These are phyloP conservation scores for Notodonta ziczac DNA, from an alignment of 2,888 invertebrate genomes.

Conservation along the genomic window DNA sequence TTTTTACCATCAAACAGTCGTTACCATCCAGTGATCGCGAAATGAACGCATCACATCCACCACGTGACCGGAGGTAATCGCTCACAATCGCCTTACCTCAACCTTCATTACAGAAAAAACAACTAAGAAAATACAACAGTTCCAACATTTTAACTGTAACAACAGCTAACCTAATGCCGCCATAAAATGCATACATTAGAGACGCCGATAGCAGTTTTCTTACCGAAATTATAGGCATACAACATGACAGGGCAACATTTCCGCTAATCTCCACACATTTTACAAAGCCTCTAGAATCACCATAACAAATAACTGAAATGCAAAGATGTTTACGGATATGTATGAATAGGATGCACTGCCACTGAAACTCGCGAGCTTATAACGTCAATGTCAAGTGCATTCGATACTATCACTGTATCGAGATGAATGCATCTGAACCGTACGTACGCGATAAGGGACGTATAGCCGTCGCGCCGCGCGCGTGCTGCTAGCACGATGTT, in stretches of 20 bases:
- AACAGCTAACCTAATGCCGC: conserved; percentile 29
- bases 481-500: conserved; percentile 73
- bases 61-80: conserved; percentile 41
- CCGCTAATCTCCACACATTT: conserved; percentile 66
- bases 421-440: conserved; percentile 63
- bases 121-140: neutral
- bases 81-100: conserved; percentile 27
- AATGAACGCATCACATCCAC: conserved; percentile 17
- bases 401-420: conserved; percentile 55
- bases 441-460: conserved; percentile 66
- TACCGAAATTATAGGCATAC: conserved; percentile 47
- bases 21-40: conserved; percentile 5
- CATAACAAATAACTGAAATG: conserved; percentile 76
- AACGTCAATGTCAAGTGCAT: conserved; percentile 69
- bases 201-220: conserved; percentile 42
- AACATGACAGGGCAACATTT: conserved; percentile 63
- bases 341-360: conserved; percentile 49
- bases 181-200: conserved; percentile 41
- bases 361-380: conserved; percentile 60
- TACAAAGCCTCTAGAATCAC: conserved; percentile 62
- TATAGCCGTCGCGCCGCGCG: conserved; percentile 52
- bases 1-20: neutral
- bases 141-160: conserved; percentile 20
- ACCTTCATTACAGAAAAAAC: conserved; percentile 17
- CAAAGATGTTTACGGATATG: conserved; percentile 67